These are phyloP conservation scores for Spinus pinus DNA, from an alignment of 2,797 vertebrate genomes.

Conservation along the genomic window DNA sequence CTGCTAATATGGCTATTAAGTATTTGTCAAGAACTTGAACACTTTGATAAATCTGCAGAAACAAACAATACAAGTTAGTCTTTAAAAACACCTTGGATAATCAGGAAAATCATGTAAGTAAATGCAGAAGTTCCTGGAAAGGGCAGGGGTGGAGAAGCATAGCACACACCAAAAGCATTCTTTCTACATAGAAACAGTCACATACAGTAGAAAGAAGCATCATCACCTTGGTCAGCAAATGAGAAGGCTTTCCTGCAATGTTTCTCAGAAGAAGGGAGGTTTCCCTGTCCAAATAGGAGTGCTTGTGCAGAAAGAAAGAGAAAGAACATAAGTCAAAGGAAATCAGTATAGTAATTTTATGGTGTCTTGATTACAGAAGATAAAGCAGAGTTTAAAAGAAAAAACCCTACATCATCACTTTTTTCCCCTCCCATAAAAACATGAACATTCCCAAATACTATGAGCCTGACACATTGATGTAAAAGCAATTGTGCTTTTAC, in stretches of 20 bases:
- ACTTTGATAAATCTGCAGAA: background rate
- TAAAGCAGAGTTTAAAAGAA: constrained; percentile 27
- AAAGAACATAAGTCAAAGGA: constrained; percentile 78
- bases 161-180: constrained; percentile 46
- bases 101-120: constrained; percentile 1
- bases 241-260: constrained; percentile 99
- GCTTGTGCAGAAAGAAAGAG: constrained; percentile 87
- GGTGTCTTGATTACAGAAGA: constrained; percentile 61
- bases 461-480: background rate
- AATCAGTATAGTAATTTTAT: constrained; percentile 79
- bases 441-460: background rate
- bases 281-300: constrained; percentile 99
- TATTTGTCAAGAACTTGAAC: background rate
- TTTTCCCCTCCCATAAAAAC: background rate
- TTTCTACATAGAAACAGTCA: constrained; percentile 67
- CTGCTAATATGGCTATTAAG: background rate
- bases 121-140: constrained; percentile 2
- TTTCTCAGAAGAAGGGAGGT: constrained; percentile 99
- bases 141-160: background rate
- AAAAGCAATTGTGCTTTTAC: background rate
- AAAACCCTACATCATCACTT: background rate
- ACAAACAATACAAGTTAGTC: background rate
- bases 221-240: constrained; percentile 99
- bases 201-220: constrained; percentile 77
- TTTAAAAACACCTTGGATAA: background rate